Base-by-base conservation (phyloP, 2,888 invertebrate genomes). In the Loripinus fragilis region DNA sequence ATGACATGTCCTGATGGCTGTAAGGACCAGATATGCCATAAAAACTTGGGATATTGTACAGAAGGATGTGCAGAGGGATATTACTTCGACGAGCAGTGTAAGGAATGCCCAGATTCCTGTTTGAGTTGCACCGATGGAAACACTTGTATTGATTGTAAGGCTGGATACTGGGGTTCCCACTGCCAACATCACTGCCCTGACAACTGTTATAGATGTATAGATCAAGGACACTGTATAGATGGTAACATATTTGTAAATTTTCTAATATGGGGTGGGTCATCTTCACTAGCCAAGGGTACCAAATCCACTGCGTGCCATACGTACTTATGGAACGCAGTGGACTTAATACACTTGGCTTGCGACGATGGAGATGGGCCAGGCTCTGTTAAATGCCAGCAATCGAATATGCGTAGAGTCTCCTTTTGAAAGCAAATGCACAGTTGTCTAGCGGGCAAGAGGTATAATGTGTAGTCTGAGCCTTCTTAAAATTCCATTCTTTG, bases 111-210 rank as follows among this genome's bases (percentile, higher is more conserved):
- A 20, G 15, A 28, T 33, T 12, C 2, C 7, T 60, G 60, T 33
- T 7, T 33, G 28, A 23, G 28, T 2, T 60, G 60, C 17, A 12
- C 33, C 5, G 33, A 23, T 33, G 17, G 10, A 2, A 3, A 30
- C 2, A 60, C 8, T 17, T 60, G 60, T 33, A 33, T 28, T 3
- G 33, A 30, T 17, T 60, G 60, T 33, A 60, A 60, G 17, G 20
- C 33, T 5, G 60, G 60, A 30, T 60, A 60, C 23, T 60, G 17
- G 20, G 60, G 60, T 2, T 20, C 7, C 1, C 20, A 33, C 5
- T 60, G 60, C 17, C 60, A 60, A 33, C 60, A 60, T 17, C 60
- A 60, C 33, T 60, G 60, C 17, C 60, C 30, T 5, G 23, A 60
- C 33, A 10, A 60, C 8, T 60, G 60, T 33, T 60, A 60, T 20